Evolutionary conservation across 2,113 vertebrate genomes (phyloP), one percentile per base, ranked within the genome.

Genomic region (Heterotis niloticus): DNA sequence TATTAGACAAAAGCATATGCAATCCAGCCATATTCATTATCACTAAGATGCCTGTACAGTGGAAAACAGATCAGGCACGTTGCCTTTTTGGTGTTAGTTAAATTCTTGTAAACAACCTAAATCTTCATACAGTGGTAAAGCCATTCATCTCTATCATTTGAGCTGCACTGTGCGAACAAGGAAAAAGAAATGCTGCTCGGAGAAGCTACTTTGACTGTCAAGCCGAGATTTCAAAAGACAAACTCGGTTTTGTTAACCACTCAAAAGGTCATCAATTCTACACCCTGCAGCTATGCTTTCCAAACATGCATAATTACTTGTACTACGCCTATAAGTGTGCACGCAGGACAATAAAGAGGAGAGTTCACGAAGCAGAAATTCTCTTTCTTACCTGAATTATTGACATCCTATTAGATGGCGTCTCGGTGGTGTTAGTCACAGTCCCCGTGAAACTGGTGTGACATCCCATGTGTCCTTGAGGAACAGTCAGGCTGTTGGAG

Each of bases 381-480:
- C 92, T 91, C 92, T 91, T 91, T 91, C 93, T 87, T 96, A 99
- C 98, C 98, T 99, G 98, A 93, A 99, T 99, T 94, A 99, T 96
- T 91, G 98, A 99, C 98, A 99, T 99, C 95, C 98, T 95, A 92
- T 96, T 96, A 90, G 94, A 93, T 68, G 96, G 94, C 87, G 95
- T 95, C 92, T 99, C 98, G 78, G 94, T 96, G 87, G 95, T 92
- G 90, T 95, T 98, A 90, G 93, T 97, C 91, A 95, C 95, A 90
- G 96, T 96, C 88, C 97, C 94, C 51, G 97, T 98, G 94, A 99
- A 99, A 93, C 96, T 98, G 92, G 95, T 96, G 92, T 99, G 98
- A 92, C 98, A 98, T 89, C 96, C 96, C 90, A 94, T 94, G 88
- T 98, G 97, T 85, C 97, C 96, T 95, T 98, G 98, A 82, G 98